phyloP scores from a whole-genome alignment of 2,888 invertebrate species.

The Hydraecia micacea region DNA sequence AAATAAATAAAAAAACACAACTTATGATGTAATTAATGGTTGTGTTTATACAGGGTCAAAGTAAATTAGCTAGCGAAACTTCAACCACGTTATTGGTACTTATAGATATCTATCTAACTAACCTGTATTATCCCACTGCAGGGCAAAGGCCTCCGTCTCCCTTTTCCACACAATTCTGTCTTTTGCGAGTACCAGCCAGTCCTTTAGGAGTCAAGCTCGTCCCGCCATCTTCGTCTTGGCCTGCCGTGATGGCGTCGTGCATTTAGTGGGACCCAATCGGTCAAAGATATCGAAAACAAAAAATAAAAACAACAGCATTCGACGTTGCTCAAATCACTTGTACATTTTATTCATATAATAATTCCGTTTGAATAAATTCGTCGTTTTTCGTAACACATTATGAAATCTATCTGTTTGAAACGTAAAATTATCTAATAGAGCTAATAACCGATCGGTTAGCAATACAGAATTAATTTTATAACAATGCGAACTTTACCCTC shows the following conservation, averaged over 20 bases:
- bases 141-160: too few species aligned
- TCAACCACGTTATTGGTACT: neutral
- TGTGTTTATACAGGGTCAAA: neutral
- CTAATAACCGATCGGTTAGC: slow-evolving; percentile 11
- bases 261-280: too few species aligned
- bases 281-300: neutral
- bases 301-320: too few species aligned
- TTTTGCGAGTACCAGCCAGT: too few species aligned
- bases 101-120: too few species aligned
- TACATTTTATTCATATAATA: neutral
- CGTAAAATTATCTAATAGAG: slow-evolving; percentile 27
- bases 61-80: neutral
- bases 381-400: neutral
- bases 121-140: too few species aligned
- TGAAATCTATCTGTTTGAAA: neutral
- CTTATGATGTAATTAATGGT: too few species aligned
- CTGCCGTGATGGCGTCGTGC: too few species aligned
- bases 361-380: neutral
- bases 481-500: slow-evolving; percentile 16
- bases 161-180: too few species aligned
- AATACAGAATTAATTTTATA: slow-evolving; percentile 29
- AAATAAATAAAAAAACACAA: too few species aligned
- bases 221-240: too few species aligned
- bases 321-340: neutral
- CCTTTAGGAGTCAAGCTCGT: too few species aligned